A percentile compares a stretch with the other conserved stretches of the same genome.
Conservation (phyloP, 2,888 invertebrate species). For the Clepsis dumicolana region DNA sequence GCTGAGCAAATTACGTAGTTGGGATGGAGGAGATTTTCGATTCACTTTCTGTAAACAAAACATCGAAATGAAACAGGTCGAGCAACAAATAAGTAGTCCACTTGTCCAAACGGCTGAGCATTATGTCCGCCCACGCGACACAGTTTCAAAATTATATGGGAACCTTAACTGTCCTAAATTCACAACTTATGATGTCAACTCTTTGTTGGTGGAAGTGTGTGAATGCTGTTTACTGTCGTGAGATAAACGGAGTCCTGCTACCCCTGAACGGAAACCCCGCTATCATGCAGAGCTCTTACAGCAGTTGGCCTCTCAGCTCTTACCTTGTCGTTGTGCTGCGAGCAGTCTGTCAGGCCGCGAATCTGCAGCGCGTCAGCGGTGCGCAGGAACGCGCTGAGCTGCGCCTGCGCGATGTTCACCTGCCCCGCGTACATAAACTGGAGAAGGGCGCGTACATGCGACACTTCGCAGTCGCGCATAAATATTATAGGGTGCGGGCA, state of each 20-base stretch:
- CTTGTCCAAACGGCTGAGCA: neutral
- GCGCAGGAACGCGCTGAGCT: slow-evolving; percentile 90
- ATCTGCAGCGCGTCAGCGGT: slow-evolving; percentile 93
- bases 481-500: slow-evolving; percentile 95
- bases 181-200: neutral
- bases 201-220: neutral
- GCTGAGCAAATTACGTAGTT: slow-evolving; percentile 85
- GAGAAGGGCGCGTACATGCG: slow-evolving; percentile 91
- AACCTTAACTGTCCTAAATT: neutral
- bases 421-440: slow-evolving; percentile 96
- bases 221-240: neutral
- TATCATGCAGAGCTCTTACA: too few relatives aligned
- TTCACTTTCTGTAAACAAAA: slow-evolving; percentile 78
- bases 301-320: slow-evolving; percentile 34
- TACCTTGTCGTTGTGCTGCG: slow-evolving; percentile 85
- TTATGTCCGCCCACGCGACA: neutral
- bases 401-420: slow-evolving; percentile 93
- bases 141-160: neutral
- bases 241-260: too few relatives aligned
- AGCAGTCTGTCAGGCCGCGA: slow-evolving; percentile 91
- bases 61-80: slow-evolving; percentile 14
- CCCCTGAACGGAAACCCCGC: too few relatives aligned
- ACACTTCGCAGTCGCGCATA: slow-evolving; percentile 93
- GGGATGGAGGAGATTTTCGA: slow-evolving; percentile 84
- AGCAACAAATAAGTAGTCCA: neutral